Evolutionary conservation across 1,140 invertebrate species (phyloP).

Genomic region (Sitodiplosis mosellana): DNA sequence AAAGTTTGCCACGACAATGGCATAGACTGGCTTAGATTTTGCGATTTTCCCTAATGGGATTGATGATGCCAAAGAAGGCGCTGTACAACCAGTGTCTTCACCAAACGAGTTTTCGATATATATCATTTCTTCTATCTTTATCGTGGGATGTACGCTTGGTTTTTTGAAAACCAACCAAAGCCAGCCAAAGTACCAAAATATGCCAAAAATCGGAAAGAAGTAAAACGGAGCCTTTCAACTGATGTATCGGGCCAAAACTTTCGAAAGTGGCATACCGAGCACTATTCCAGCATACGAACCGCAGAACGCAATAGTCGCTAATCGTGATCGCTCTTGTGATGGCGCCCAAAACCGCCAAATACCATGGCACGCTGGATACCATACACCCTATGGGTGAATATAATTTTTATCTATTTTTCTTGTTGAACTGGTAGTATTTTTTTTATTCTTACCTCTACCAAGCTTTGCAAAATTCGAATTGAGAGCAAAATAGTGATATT

Average conservation of each 20-base stretch:
- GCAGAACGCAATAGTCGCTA: conserved; percentile 95
- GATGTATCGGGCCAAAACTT: conserved; percentile 69
- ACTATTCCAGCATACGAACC: conserved; percentile 91
- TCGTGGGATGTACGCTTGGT: conserved; percentile 84
- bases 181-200: conserved; percentile 64
- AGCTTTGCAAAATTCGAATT: conserved; percentile 82
- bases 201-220: conserved; percentile 67
- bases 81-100: conserved; percentile 39
- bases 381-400: conserved; percentile 82
- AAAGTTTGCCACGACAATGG: conserved; percentile 98
- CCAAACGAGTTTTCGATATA: conserved; percentile 95
- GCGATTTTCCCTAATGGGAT: conserved; percentile 93
- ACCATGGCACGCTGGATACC: conserved; percentile 97
- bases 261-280: conserved; percentile 86
- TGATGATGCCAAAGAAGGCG: conserved; percentile 54
- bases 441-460: conserved; percentile 83
- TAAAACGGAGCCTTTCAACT: conserved; percentile 94
- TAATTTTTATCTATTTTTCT: too few species aligned
- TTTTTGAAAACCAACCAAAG: conserved; percentile 86
- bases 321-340: conserved; percentile 83
- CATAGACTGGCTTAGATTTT: conserved; percentile 92
- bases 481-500: conserved; percentile 51
- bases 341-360: conserved; percentile 99
- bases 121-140: conserved; percentile 71
- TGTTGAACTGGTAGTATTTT: too few species aligned